Evolutionary conservation across 2,888 invertebrate species (phyloP).

Genomic region (Aleiodes alternator): DNA sequence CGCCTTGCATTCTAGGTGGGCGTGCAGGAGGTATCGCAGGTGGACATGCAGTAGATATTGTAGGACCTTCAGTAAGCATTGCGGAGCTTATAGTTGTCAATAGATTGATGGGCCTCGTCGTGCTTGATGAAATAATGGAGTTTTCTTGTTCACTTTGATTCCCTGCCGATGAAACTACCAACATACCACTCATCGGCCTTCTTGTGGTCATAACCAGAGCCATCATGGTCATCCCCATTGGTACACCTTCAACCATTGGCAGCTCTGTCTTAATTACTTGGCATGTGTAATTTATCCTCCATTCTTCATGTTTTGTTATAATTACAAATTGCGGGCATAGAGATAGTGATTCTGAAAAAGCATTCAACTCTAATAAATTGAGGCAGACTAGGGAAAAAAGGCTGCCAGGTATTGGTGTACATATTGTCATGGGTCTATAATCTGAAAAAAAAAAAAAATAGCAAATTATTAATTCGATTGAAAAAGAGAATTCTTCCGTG

Average conservation of each 20-base stretch:
- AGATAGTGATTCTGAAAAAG: slow-evolving; percentile 64
- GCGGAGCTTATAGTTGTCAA: too few species aligned
- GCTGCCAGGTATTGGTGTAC: slow-evolving; percentile 64
- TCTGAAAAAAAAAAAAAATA: slow-evolving; percentile 55
- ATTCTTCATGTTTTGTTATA: slow-evolving; percentile 61
- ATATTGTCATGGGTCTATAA: slow-evolving; percentile 63
- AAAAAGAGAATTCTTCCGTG: background rate
- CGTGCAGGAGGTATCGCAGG: too few species aligned
- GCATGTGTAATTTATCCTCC: slow-evolving; percentile 67
- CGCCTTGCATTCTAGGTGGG: background rate
- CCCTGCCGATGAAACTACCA: slow-evolving; percentile 15
- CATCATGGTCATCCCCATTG: slow-evolving; percentile 24
- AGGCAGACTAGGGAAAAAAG: slow-evolving; percentile 66
- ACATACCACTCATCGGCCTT: slow-evolving; percentile 20
- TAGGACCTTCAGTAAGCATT: too few species aligned
- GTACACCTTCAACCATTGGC: slow-evolving; percentile 41
- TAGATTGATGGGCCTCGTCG: background rate
- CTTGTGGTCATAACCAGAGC: slow-evolving; percentile 5
- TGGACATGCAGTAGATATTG: background rate
- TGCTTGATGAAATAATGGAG: too few species aligned
- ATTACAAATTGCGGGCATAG: slow-evolving; percentile 65
- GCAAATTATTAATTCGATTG: background rate
- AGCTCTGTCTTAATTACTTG: slow-evolving; percentile 61
- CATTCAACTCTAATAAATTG: slow-evolving; percentile 63
- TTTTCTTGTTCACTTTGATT: background rate